Percentiles rank a stretch among this genome's conserved stretches.
Evolutionary conservation across 2,113 vertebrate species (phyloP).

Genomic region (Microcebus murinus): DNA sequence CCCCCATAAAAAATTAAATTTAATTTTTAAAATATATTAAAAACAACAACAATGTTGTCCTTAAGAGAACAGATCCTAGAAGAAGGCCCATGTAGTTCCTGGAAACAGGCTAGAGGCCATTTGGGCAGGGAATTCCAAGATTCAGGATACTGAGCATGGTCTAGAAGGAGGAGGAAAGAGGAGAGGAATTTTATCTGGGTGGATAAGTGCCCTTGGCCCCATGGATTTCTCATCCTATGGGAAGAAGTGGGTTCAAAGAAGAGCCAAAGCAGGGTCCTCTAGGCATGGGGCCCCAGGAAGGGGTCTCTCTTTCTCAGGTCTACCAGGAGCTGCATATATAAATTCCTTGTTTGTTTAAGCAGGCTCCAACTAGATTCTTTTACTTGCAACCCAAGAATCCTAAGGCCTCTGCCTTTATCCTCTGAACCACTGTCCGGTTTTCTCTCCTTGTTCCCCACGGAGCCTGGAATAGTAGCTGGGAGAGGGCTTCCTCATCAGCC

Average conservation of each 20-base stretch:
- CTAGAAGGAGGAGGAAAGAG: neutral
- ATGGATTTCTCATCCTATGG: neutral
- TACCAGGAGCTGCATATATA: neutral
- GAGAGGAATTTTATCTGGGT: neutral
- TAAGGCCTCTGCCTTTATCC: neutral
- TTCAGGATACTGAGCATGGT: neutral
- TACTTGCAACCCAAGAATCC: slow-evolving; percentile 13
- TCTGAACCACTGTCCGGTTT: neutral
- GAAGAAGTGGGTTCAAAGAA: neutral
- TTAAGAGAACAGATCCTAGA: neutral
- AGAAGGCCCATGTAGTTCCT: neutral
- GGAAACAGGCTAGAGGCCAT: slow-evolving; percentile 16
- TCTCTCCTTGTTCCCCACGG: neutral
- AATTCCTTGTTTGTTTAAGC: slow-evolving; percentile 40
- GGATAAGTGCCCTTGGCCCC: neutral
- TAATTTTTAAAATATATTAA: too few species aligned
- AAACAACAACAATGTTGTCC: neutral
- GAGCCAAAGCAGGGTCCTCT: neutral
- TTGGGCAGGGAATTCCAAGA: slow-evolving; percentile 7
- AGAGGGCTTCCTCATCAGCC: neutral
- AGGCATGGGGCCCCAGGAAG: neutral
- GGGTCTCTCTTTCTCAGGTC: neutral
- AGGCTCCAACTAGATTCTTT: slow-evolving; percentile 8
- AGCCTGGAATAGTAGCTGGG: neutral
- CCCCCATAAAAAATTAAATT: too few species aligned